phyloP scores from a whole-genome alignment of 1,140 invertebrate species.

The Eriosoma lanigerum region DNA sequence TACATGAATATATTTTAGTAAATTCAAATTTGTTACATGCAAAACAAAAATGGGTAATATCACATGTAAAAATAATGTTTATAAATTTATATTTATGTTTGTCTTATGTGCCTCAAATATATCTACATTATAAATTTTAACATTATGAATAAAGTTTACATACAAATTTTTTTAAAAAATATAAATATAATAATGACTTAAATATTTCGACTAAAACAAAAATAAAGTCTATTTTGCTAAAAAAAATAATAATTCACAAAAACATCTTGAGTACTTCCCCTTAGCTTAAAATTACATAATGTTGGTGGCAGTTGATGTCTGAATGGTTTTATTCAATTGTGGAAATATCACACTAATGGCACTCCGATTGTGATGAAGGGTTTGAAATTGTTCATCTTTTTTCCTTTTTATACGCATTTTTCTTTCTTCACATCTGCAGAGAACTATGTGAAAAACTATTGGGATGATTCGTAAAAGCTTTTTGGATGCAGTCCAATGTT shows the following conservation, averaged over 20 bases:
- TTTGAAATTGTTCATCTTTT: constrained; percentile 44
- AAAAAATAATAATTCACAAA: constrained; percentile 25
- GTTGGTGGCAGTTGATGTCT: constrained; percentile 30
- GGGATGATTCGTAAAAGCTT: constrained; percentile 47
- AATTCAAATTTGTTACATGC: too few relatives aligned
- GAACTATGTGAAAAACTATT: not conserved
- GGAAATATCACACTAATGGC: constrained; percentile 49
- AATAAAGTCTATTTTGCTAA: not conserved
- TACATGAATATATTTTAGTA: too few relatives aligned
- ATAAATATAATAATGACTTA: too few relatives aligned
- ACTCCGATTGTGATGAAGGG: constrained; percentile 42
- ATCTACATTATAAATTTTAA: too few relatives aligned
- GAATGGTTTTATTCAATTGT: constrained; percentile 51
- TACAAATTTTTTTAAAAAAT: too few relatives aligned
- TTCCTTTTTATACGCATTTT: constrained; percentile 22
- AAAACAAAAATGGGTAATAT: too few relatives aligned
- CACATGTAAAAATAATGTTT: too few relatives aligned
- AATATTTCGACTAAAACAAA: too few relatives aligned
- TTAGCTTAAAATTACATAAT: constrained; percentile 33
- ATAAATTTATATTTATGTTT: too few relatives aligned
- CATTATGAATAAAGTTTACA: too few relatives aligned
- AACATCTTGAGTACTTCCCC: not conserved
- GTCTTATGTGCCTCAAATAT: too few relatives aligned
- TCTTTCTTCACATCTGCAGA: not conserved
- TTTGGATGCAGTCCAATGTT: not conserved